Base-by-base conservation (phyloP, 2,888 invertebrate species). In the Rambutsinella grinnellia region DNA sequence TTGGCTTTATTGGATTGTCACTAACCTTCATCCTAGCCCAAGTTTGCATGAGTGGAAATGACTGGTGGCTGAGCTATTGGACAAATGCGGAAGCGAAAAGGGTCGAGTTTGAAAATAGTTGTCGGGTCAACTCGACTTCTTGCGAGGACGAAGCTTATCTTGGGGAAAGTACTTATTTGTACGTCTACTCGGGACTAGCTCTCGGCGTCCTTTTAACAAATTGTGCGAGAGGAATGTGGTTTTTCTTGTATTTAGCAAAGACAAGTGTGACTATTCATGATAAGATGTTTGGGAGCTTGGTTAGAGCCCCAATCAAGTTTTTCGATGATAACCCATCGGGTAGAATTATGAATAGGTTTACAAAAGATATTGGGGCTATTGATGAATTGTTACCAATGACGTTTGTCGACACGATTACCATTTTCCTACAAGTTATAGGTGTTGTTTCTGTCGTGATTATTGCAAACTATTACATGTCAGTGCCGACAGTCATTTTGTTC, bases 181-280 rank as follows among this genome's bases (percentile, higher is more conserved):
- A 85, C 17, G 85, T 87, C 27, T 87, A 87, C 26, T 83, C 83
- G 19, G 85, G 84, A 15, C 85, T 88, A 8, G 86, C 87, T 53
- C 57, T 87, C 1, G 54, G 61, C 21, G 61, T 83, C 1, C 63
- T 65, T 3, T 21, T 79, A 17, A 84, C 86, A 53, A 87, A 87
- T 13, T 75, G 87, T 47, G 66, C 86, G 15, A 78, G 87, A 24
- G 87, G 87, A 36, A 85, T 86, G 51, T 84, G 86, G 75, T 87
- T 87, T 81, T 88, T 87, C 80, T 57, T 83, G 13, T 82, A 85
- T 28, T 86, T 86, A 78, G 85, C 88, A 63, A 84, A 83, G n/a
- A 87, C 88, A 1, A 87, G 88, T 0, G 84, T 86, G 62, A 84
- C 79, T 23, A 85, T 89, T 1, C 89, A 89, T 82, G 86, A 87